Evolutionary conservation across 2,113 vertebrate species (phyloP).

Genomic region (Hypocryptadius cinnamomeus): DNA sequence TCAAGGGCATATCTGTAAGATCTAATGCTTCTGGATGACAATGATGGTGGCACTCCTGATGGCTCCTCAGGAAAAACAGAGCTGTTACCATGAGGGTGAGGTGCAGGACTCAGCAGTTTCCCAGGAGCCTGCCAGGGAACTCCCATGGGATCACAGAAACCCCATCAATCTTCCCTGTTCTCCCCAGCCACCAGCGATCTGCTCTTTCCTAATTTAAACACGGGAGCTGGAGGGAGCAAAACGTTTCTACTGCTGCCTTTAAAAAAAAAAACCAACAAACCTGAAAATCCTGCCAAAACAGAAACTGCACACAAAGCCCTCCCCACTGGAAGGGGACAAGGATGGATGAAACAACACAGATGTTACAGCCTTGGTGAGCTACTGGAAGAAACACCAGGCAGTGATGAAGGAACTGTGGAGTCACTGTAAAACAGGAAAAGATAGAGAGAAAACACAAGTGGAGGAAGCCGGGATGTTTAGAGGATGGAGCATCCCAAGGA

Average conservation of each 20-base stretch:
- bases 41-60: neutral
- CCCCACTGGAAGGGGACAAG: neutral
- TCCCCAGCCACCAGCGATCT: neutral
- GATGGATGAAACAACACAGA: neutral
- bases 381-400: neutral
- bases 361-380: neutral
- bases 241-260: neutral
- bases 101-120: constrained; percentile 13
- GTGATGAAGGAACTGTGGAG: neutral
- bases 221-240: neutral
- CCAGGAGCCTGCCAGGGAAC: neutral
- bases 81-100: neutral
- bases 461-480: neutral
- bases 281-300: constrained; percentile 18
- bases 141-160: neutral
- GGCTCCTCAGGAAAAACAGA: neutral
- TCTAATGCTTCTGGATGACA: neutral
- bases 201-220: neutral
- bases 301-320: neutral
- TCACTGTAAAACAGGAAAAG: neutral
- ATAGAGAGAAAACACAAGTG: neutral
- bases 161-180: neutral
- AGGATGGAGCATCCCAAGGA: neutral
- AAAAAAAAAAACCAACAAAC: neutral
- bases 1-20: neutral